These are phyloP conservation scores for Ormyrus rosae DNA, from an alignment of 2,888 invertebrate species.

Conservation along the genomic window DNA sequence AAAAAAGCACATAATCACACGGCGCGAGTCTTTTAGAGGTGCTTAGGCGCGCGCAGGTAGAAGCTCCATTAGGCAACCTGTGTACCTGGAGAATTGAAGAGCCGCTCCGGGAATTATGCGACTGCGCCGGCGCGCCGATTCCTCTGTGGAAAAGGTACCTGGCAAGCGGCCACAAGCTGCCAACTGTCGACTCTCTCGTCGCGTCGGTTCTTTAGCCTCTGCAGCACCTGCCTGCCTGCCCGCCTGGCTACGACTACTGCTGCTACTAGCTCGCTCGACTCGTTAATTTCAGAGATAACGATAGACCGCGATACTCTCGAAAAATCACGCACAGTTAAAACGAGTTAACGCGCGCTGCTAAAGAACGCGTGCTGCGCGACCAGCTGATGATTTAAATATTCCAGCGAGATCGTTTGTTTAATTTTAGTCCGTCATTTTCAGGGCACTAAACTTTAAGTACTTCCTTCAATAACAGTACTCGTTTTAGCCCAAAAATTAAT, in stretches of 20 bases:
- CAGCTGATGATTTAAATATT: neutral
- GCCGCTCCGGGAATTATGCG: slow-evolving; percentile 34
- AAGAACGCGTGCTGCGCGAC: neutral
- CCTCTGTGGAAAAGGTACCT: slow-evolving; percentile 27
- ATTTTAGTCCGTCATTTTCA: too few relatives aligned
- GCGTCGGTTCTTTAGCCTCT: neutral
- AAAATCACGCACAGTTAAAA: slow-evolving; percentile 12
- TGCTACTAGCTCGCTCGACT: neutral
- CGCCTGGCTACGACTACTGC: neutral
- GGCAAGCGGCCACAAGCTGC: slow-evolving; percentile 40
- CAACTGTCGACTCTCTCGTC: slow-evolving; percentile 49
- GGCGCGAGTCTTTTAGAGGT: slow-evolving; percentile 14
- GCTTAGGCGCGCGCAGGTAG: slow-evolving; percentile 41
- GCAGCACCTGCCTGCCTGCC: slow-evolving; percentile 36
- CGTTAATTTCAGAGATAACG: slow-evolving; percentile 31
- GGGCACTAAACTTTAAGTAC: too few relatives aligned
- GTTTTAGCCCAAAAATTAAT: too few relatives aligned
- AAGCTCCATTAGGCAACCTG: slow-evolving; percentile 41
- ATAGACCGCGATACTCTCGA: neutral
- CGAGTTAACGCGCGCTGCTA: too few relatives aligned
- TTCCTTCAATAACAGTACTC: too few relatives aligned
- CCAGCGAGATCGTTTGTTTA: too few relatives aligned
- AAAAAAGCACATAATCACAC: slow-evolving; percentile 32
- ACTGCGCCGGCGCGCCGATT: slow-evolving; percentile 28
- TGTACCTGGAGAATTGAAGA: slow-evolving; percentile 42